Percentiles rank a stretch among this genome's conserved stretches.
Evolutionary conservation across 2,113 vertebrate genomes (phyloP).

Genomic region (Atlantisia rogersi): DNA sequence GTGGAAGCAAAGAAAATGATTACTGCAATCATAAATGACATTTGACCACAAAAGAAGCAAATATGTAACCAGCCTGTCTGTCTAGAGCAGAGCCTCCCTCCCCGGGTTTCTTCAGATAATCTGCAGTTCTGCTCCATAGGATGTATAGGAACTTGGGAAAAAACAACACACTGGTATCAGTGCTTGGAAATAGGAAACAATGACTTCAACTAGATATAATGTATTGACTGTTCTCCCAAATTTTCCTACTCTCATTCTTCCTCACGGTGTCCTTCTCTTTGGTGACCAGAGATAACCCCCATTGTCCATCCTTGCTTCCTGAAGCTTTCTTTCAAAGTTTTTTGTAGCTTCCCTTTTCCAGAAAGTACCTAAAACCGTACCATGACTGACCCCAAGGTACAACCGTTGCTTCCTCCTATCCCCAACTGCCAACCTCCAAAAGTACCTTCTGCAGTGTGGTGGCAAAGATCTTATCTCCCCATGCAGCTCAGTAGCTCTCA

Average conservation of each 20-base stretch:
- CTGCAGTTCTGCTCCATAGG: not conserved
- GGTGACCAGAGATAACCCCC: not conserved
- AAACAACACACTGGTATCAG: not conserved
- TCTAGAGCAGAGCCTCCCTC: not conserved
- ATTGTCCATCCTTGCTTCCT: not conserved
- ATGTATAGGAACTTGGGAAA: not conserved
- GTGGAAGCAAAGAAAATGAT: not conserved
- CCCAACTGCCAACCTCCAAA: not conserved
- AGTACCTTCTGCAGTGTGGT: not conserved
- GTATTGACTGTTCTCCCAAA: not conserved
- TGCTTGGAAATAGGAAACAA: not conserved
- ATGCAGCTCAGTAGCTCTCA: not conserved
- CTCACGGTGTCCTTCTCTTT: not conserved
- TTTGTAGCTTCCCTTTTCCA: not conserved
- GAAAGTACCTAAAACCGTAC: fast-evolving
- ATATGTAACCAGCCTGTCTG: fast-evolving
- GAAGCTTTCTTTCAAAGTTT: not conserved
- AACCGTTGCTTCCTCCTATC: fast-evolving
- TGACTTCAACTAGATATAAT: not conserved
- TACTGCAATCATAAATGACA: not conserved
- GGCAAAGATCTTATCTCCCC: not conserved
- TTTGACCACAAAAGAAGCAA: not conserved
- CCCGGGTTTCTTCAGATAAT: not conserved
- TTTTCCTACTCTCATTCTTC: not conserved
- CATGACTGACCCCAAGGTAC: not conserved